These are phyloP conservation scores for Vanessa tameamea DNA, from an alignment of 1,140 invertebrate species.

Conservation along the genomic window DNA sequence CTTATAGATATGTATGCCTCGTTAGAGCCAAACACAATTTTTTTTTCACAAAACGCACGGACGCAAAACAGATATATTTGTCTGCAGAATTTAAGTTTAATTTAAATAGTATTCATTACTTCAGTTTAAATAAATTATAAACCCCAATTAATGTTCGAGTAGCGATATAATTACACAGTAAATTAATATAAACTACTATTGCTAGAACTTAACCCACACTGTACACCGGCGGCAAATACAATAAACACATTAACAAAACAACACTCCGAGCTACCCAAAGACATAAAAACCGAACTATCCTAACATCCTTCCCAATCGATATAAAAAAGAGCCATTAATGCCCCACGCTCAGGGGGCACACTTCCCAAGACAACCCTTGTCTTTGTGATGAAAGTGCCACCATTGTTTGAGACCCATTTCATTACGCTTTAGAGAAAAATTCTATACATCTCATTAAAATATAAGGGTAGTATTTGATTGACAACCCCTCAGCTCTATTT, in stretches of 20 bases:
- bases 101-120: no score
- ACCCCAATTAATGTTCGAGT: not conserved
- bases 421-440: slow-evolving; percentile 21
- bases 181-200: not conserved
- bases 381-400: slow-evolving; percentile 32
- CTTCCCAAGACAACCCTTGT: slow-evolving; percentile 24
- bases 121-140: no score
- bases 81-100: no score
- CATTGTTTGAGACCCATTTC: slow-evolving; percentile 26
- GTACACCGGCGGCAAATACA: not conserved
- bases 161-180: not conserved
- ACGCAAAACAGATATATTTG: no score
- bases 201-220: not conserved
- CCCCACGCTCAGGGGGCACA: slow-evolving; percentile 23
- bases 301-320: slow-evolving; percentile 30
- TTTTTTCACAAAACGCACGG: no score
- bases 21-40: no score
- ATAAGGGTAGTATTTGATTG: slow-evolving; percentile 29
- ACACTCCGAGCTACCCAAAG: not conserved
- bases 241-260: slow-evolving; percentile 17
- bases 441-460: slow-evolving; percentile 33
- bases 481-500: slow-evolving; percentile 22
- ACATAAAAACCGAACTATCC: slow-evolving; percentile 32
- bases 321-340: slow-evolving; percentile 30
- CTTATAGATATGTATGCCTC: no score